Conservation (phyloP, 1,140 invertebrate genomes). For the Acyrthosiphon pisum region DNA sequence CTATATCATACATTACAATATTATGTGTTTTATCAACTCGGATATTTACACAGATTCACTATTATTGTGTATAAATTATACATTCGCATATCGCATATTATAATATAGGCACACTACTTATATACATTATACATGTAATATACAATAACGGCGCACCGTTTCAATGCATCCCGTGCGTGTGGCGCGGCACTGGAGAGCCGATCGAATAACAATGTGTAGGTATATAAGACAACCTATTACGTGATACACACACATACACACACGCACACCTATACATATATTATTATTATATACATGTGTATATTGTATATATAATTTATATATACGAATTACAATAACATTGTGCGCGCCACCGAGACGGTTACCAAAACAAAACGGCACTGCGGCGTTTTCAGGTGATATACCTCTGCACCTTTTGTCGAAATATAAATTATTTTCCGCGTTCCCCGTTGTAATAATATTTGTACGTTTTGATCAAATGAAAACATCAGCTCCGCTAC, state of each 20-base stretch:
- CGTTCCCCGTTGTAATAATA: neutral
- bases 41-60: neutral
- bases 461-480: slow-evolving; percentile 44
- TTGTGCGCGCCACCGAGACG: neutral
- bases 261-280: neutral
- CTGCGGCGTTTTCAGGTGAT: neutral
- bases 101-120: too few relatives aligned
- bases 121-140: neutral
- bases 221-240: neutral
- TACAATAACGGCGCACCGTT: neutral
- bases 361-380: neutral
- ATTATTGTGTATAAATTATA: neutral
- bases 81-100: slow-evolving; percentile 5
- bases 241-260: neutral
- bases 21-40: neutral
- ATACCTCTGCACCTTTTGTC: neutral
- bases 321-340: neutral
- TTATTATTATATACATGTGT: too few relatives aligned
- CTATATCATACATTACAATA: neutral
- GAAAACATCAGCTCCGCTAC: slow-evolving; percentile 11
- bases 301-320: too few relatives aligned
- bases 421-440: slow-evolving; percentile 31
- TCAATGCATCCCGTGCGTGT: neutral
- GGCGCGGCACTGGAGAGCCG: neutral
- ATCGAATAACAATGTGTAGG: neutral